Conservation (phyloP, 2,888 invertebrate species). For the Rhopalosiphum nymphaeae region DNA sequence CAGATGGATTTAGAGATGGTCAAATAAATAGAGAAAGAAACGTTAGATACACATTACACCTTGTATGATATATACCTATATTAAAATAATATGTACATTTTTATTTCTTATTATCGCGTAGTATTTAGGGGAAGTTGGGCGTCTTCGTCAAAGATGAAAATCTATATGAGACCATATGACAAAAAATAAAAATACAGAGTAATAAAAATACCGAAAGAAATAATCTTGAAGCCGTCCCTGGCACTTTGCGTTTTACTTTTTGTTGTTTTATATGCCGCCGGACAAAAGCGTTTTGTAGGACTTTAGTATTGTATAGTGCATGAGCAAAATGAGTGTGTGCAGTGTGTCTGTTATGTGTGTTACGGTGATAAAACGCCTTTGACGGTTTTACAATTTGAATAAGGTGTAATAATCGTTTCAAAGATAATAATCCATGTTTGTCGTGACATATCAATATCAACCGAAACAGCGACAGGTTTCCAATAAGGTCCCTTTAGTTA, state of each 20-base stretch:
- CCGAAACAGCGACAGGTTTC: background rate
- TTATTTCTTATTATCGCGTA: background rate
- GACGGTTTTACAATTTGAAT: background rate
- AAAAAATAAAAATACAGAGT: background rate
- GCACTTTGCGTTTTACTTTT: background rate
- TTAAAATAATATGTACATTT: background rate
- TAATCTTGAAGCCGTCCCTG: background rate
- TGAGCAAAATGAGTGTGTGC: background rate
- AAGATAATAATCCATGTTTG: background rate
- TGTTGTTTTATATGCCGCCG: background rate
- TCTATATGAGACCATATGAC: background rate
- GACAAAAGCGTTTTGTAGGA: background rate
- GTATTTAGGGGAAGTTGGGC: background rate
- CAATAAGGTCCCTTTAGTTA: background rate
- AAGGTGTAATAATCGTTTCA: background rate
- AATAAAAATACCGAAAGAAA: background rate
- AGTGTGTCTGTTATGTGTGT: background rate
- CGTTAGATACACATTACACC: background rate
- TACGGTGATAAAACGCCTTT: background rate
- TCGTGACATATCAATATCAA: background rate
- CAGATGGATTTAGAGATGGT: background rate
- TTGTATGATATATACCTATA: background rate
- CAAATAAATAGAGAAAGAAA: background rate
- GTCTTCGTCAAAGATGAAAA: background rate
- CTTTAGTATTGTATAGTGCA: background rate